Evolutionary conservation across 1,140 invertebrate genomes (phyloP).

Genomic region (Zaprionus lachaisei): DNA sequence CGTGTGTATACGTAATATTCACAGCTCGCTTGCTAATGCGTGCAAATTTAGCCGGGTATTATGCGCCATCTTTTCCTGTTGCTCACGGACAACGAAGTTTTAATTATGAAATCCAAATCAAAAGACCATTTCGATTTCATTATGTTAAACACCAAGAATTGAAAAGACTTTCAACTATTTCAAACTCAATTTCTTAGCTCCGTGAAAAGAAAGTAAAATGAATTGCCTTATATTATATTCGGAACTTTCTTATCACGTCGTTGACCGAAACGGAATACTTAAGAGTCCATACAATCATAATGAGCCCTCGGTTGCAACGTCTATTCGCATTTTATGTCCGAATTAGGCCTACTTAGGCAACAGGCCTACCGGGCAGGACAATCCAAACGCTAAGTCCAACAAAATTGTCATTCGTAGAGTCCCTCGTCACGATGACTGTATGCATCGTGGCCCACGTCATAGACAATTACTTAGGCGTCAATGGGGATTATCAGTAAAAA

Average conservation of each 20-base stretch:
- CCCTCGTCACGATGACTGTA: conserved; percentile 22
- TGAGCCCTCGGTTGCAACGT: conserved; percentile 16
- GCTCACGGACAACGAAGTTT: background rate
- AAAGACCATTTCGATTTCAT: background rate
- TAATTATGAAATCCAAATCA: background rate
- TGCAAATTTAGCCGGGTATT: conserved; percentile 17
- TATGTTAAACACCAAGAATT: background rate
- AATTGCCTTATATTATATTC: too few relatives aligned
- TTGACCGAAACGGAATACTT: background rate
- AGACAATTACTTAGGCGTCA: conserved; percentile 48
- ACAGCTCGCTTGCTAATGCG: conserved; percentile 16
- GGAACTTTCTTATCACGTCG: background rate
- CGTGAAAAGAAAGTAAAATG: background rate
- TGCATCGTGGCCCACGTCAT: conserved; percentile 34
- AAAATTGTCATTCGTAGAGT: conserved; percentile 30
- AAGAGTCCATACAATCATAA: conserved; percentile 2
- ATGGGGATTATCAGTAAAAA: conserved; percentile 48
- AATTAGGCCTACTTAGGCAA: conserved; percentile 16
- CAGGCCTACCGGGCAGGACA: background rate
- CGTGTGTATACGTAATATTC: conserved; percentile 45
- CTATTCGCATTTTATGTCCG: conserved; percentile 31
- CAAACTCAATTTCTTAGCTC: too few relatives aligned
- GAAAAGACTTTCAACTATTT: background rate
- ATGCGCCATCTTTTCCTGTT: background rate
- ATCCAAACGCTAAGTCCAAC: conserved; percentile 14